Base-by-base conservation (phyloP, 2,113 vertebrate species). In the Podocnemis expansa region DNA sequence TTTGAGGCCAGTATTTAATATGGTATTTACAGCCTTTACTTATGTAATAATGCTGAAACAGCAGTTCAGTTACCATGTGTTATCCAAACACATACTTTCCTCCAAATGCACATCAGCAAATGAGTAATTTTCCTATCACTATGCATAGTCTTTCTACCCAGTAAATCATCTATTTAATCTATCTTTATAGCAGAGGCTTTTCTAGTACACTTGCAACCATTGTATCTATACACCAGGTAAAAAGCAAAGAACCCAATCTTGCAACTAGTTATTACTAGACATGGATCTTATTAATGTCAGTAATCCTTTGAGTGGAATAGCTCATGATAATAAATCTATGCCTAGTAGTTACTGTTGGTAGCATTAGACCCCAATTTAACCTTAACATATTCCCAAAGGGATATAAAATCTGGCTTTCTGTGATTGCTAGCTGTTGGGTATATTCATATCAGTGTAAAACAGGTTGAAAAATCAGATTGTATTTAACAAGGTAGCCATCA, bases 401-500 rank as follows among this genome's bases (percentile, higher is more conserved):
- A 0, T 29, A 7, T 58, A 3, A 0, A 24, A 80, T 63, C 49
- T 63, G 31, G 2, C 13, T 85, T 31, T 54, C 21, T 12, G 14
- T 91, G 56, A 49, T 95, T 78, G 24, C 38, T 75, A 84, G 41
- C 87, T 88, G 54, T 76, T 43, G 16, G 1, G 0, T 2, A 13
- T 16, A 4, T 1, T 52, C n/a, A 16, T 13, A 34, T 90, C 21
- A 25, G 34, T 34, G n/a, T 52, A 34, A 54, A 41, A 49, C 1
- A 56, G 76, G 2, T 31, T 92, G 82, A 86, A 98, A 97, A 4
- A 2, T 27, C 5, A 96, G 5, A 78, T 98, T 92, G 0, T 98
- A 98, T 45, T 88, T 97, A 45, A 98, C 11, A 86, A 98, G 97
- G 85, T 98, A 98, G 22, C 96, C 97, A 41, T 98, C 95, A 21